A percentile compares a stretch with the other conserved stretches of the same genome.
Conservation (phyloP, 2,888 invertebrate genomes). For the Aphrophora alni region DNA sequence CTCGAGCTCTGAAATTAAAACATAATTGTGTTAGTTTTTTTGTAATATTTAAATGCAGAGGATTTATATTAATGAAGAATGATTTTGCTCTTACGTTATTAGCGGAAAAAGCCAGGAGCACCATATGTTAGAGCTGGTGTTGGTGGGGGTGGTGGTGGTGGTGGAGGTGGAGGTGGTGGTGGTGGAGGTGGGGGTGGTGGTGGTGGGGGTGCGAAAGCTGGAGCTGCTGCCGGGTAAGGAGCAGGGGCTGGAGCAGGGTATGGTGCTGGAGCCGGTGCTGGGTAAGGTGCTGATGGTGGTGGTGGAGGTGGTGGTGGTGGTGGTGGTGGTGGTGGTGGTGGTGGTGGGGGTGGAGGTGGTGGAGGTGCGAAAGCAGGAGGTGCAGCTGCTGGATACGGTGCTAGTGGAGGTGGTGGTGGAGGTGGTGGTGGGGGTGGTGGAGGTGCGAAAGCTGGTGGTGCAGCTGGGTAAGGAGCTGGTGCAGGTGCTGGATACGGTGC, state of each 20-base stretch:
- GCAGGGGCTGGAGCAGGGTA: background rate
- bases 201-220: background rate
- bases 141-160: background rate
- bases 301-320: background rate
- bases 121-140: background rate
- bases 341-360: background rate
- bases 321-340: background rate
- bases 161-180: background rate
- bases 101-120: background rate
- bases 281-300: background rate
- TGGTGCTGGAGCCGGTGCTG: background rate
- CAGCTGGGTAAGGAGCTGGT: background rate
- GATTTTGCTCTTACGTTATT: background rate
- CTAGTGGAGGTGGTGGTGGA: background rate
- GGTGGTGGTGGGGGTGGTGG: background rate
- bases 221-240: background rate
- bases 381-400: background rate
- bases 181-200: background rate
- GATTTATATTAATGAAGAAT: background rate
- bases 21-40: too few relatives aligned
- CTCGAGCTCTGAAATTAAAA: too few relatives aligned
- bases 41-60: too few relatives aligned
- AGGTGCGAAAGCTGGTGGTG: background rate
- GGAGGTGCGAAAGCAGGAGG: background rate
- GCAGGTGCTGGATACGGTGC: background rate